A percentile compares a stretch with the other conserved stretches of the same genome.
Evolutionary conservation across 2,113 vertebrate genomes (phyloP).

Genomic region (Lepidothrix coronata): DNA sequence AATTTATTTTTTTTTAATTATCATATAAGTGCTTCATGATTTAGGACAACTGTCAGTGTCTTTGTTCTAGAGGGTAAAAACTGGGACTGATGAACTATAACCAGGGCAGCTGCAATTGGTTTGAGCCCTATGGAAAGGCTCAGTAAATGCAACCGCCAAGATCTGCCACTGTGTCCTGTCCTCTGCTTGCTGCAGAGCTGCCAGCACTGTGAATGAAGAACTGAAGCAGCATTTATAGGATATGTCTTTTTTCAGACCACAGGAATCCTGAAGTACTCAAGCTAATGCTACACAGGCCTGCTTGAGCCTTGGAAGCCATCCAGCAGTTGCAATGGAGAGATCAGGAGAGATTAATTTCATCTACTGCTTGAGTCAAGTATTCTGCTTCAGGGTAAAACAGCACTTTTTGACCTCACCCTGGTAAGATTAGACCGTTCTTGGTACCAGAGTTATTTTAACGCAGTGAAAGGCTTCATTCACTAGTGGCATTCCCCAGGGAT

Average conservation of each 20-base stretch:
- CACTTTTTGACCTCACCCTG: neutral
- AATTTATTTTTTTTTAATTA: neutral
- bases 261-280: neutral
- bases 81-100: neutral
- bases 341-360: neutral
- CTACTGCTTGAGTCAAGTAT: neutral
- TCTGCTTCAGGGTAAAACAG: neutral
- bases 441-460: neutral
- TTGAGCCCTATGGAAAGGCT: neutral
- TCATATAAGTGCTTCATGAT: neutral
- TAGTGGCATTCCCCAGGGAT: neutral
- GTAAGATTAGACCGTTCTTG: neutral
- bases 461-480: neutral
- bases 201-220: neutral
- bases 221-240: neutral
- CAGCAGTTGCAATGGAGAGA: neutral
- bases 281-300: neutral
- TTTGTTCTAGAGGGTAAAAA: neutral
- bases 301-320: neutral
- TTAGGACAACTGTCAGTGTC: neutral
- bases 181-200: neutral
- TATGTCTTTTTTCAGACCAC: neutral
- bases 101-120: neutral
- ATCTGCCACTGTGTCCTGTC: neutral
- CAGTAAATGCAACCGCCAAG: rapidly evolving